Evolutionary conservation across 2,888 invertebrate genomes (phyloP), one percentile per base, ranked within the genome.

Genomic region (Dynastes grantii): DNA sequence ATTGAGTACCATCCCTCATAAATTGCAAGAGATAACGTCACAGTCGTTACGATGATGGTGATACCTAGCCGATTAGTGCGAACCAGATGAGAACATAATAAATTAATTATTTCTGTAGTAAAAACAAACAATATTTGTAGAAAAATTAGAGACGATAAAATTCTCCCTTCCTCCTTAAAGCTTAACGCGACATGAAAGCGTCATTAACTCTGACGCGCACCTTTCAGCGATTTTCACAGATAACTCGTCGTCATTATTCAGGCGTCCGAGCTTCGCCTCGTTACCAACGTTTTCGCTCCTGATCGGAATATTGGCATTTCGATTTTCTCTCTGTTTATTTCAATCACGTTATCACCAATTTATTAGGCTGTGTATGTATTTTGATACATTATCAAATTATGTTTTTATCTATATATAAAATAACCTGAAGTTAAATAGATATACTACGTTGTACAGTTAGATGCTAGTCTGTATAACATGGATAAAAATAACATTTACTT

Each of bases 21-120:
- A 65, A 16, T 65, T 40, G 65, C 16, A 40, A 32, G n/a, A 65
- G 65, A 65, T 65, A 65, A 65, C 37, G 65, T 64, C 64, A 32
- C n/a, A 37, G 53, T 37, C 37, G 37, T 5, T 37, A 8, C 9
- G 16, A 55, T n/a, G 55, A 40, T 40, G n/a, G 16, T 16, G 55
- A 55, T 55, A 55, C 55, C 2, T 16, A 37, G 37, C 40, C 40
- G 8, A 40, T 40, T 65, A 37, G 40, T 16, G 65, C 40, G 37
- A n/a, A 40, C 37, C 16, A 40, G 16, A 45, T 2, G 32, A 65
- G 40, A 8, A 65, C 65, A 65, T 65, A 40, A 65, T 65, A 65
- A 65, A 45, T 65, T 65, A 65, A 65, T 65, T 65, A 65, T 65
- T 40, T 65, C 55, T 22, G 22, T 55, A n/a, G 45, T n/a, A n/a